Evolutionary conservation across 1,140 invertebrate species (phyloP), one percentile per base, ranked within the genome.

Genomic region (Chironomus striatipennis): DNA sequence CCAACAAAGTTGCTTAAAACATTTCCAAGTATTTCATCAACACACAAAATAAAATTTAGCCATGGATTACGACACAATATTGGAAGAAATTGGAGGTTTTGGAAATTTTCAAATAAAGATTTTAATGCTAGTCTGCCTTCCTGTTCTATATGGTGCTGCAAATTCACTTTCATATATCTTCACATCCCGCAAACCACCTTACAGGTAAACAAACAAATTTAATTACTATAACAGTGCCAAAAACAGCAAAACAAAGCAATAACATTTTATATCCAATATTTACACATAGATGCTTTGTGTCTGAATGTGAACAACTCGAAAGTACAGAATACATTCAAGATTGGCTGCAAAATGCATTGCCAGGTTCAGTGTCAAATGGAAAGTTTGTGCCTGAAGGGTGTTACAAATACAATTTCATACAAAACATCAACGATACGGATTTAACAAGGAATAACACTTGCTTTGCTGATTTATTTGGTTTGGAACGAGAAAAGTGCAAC

Each of bases 91-190:
- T n/a, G 87, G 87, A 3, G 87, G 88, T 76, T 83, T 88, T 74
- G 87, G 87, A 15, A 80, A 79, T n/a, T 89, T 84, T 78, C 87
- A 89, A 79, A 83, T 84, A 57, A 81, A 79, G 7, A 86, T 83
- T 57, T 88, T 87, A 76, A 74, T 86, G 21, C 79, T 88, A n/a
- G 81, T 88, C 10, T 87, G 86, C 78, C 76, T 87, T 24, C 86
- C 86, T 9, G 86, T 87, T 18, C 78, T 88, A 43, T 86, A 87
- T 77, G 83, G 79, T 18, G 86, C 87, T 9, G 86, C 85, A 8
- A 87, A 87, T 76, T 87, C 86, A 80, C 80, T 88, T 9, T 86
- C 85, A 15, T 88, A 88, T 78, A 86, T 87, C 6, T 88, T 88
- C 77, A 87, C 86, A 7, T 87, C 86, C 20, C 87, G 86, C 74